Conservation (phyloP, 2,888 invertebrate genomes). For the Leistus spinibarbis region DNA sequence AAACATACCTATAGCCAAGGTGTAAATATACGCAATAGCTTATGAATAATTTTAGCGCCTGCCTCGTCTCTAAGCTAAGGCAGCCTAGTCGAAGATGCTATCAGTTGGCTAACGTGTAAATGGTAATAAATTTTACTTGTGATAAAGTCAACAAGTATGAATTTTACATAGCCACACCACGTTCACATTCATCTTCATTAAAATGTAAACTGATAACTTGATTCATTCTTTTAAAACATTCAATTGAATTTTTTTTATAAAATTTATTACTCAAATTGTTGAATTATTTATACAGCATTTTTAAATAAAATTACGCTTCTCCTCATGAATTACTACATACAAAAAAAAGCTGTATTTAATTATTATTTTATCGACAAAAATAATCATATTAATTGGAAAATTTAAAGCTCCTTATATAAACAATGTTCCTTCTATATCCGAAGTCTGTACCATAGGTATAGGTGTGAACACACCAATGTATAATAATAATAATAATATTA, state of each 20-base stretch:
- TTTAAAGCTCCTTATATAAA: no score
- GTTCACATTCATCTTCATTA: constrained; percentile 11
- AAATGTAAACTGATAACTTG: constrained; percentile 14
- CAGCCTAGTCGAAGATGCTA: constrained; percentile 9
- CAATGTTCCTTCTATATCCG: no score
- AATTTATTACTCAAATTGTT: background rate
- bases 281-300: no score
- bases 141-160: constrained; percentile 21
- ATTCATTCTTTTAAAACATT: background rate
- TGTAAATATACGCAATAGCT: background rate
- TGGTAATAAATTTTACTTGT: constrained; percentile 14
- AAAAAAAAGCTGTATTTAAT: no score
- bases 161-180: constrained; percentile 8
- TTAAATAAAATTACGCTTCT: no score
- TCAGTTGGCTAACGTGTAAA: constrained; percentile 8
- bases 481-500: background rate
- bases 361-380: no score
- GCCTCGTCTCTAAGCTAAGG: background rate
- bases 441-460: no score
- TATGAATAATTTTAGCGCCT: constrained; percentile 17
- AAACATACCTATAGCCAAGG: background rate
- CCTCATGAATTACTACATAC: no score
- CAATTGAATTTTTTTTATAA: background rate
- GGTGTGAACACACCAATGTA: background rate
- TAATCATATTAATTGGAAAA: no score